Evolutionary conservation across 2,888 invertebrate genomes (phyloP).

Genomic region (Criorhina ranunculi): DNA sequence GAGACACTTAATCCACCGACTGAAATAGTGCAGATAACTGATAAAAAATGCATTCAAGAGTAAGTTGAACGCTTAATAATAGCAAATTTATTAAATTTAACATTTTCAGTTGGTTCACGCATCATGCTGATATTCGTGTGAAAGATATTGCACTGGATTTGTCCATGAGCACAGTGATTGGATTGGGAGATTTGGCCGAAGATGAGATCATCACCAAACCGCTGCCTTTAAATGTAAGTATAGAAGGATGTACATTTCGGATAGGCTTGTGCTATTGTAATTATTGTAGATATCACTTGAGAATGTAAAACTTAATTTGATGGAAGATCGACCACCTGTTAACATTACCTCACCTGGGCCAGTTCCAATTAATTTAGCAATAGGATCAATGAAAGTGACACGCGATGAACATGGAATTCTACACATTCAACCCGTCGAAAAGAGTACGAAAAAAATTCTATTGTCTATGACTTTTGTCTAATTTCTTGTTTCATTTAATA

Average conservation of each 20-base stretch:
- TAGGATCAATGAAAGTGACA: slow-evolving; percentile 89
- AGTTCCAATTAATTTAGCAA: slow-evolving; percentile 90
- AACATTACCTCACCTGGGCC: slow-evolving; percentile 93
- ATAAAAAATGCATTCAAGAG: slow-evolving; percentile 83
- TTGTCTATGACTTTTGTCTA: background rate
- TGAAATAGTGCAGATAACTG: slow-evolving; percentile 79
- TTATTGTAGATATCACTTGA: slow-evolving; percentile 88
- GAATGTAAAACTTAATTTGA: slow-evolving; percentile 90
- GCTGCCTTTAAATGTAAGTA: slow-evolving; percentile 91
- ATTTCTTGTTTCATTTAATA: slow-evolving; percentile 2
- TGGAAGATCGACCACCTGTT: slow-evolving; percentile 93
- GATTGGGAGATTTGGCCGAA: slow-evolving; percentile 92
- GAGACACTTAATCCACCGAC: slow-evolving; percentile 85
- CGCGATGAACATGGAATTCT: slow-evolving; percentile 91
- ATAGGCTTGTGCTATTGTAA: background rate
- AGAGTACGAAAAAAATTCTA: background rate
- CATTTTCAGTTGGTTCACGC: slow-evolving; percentile 82
- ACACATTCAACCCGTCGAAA: slow-evolving; percentile 87
- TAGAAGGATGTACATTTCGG: background rate
- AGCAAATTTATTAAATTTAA: background rate
- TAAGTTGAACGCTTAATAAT: slow-evolving; percentile 55
- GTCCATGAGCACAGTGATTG: slow-evolving; percentile 92
- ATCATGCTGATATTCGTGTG: slow-evolving; percentile 87
- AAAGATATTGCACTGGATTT: slow-evolving; percentile 88
- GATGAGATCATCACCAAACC: slow-evolving; percentile 93